Conservation (phyloP, 2,113 vertebrate genomes). For the Periophthalmodon schlosseri region DNA sequence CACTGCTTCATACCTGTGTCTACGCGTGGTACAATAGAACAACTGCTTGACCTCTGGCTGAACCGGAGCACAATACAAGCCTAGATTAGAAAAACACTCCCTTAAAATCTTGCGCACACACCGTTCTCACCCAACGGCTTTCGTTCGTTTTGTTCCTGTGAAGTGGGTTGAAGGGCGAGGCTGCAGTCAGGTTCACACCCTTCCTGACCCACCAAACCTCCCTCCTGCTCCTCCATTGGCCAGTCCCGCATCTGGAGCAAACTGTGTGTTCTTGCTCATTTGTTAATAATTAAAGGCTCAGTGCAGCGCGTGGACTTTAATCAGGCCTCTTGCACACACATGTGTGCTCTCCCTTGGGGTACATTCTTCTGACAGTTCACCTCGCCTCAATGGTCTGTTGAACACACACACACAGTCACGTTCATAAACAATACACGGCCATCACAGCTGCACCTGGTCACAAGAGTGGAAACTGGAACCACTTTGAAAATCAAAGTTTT, state of each 20-base stretch:
- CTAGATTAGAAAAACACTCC: slow-evolving; percentile 56
- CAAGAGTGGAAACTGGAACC: slow-evolving; percentile 51
- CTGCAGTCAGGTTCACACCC: slow-evolving; percentile 63
- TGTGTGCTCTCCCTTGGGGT: slow-evolving; percentile 41
- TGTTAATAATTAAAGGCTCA: slow-evolving; percentile 76
- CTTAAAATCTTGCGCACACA: slow-evolving; percentile 22
- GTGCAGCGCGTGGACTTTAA: slow-evolving; percentile 68
- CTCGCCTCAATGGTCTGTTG: slow-evolving; percentile 41
- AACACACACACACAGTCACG: slow-evolving; percentile 26
- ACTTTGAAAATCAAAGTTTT: slow-evolving; percentile 45
- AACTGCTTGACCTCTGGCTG: slow-evolving; percentile 58
- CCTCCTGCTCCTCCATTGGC: slow-evolving; percentile 53
- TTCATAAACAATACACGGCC: slow-evolving; percentile 41
- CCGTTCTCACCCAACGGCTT: slow-evolving; percentile 41
- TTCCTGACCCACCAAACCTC: slow-evolving; percentile 57
- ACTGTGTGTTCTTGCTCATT: slow-evolving; percentile 49
- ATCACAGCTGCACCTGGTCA: slow-evolving; percentile 52
- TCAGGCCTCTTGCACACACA: slow-evolving; percentile 46
- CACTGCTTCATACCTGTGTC: slow-evolving; percentile 20
- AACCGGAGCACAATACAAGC: slow-evolving; percentile 61
- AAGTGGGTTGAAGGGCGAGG: slow-evolving; percentile 53
- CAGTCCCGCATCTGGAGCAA: slow-evolving; percentile 26
- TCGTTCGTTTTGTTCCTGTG: slow-evolving; percentile 59
- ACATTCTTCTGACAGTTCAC: slow-evolving; percentile 58
- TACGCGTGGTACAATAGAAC: slow-evolving; percentile 42